Evolutionary conservation across 1,140 invertebrate genomes (phyloP), one percentile per base, ranked within the genome.

Genomic region (Aphis craccivora): DNA sequence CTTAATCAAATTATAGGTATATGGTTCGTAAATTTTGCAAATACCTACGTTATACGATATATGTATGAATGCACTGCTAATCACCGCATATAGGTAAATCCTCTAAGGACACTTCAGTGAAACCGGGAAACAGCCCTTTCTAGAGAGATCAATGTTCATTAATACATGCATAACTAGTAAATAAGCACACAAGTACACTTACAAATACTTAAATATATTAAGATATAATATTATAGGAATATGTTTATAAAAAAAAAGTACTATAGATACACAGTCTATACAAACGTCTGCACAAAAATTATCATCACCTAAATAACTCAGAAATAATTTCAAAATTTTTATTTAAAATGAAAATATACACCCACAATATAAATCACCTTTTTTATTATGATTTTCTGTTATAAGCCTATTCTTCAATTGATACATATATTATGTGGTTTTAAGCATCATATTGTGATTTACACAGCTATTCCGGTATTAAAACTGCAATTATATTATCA

Each of bases 1-100:
- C n/a, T 53, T 89, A 89, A 89, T 89, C 87, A 53, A 51, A 89
- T 89, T 89, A 51, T 11, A n/a, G n/a, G n/a, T n/a, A 89, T 35
- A 40, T 22, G 25, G 35, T 30, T 87, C 30, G 48, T 89, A 89
- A 22, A 89, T 89, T 89, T 89, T 25, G 8, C 7, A 89, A 88
- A 88, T 88, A 88, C 23, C 6, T 14, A 45, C 22, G 9, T 88
- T 25, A 48, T 25, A 23, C 83, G 37, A 48, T 9, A 5, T 51
- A 23, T 76, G 60, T 76, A 76, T n/a, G n/a, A n/a, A 76, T 76
- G 25, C 60, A 67, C 45, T 18, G 20, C 20, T 88, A 53, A 89
- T 48, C 48, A 51, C n/a, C 45, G 45, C 30, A 84, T n/a, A n/a
- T 18, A 51, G 30, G 20, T 53, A 89, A 45, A 89, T 89, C 22